phyloP scores from a whole-genome alignment of 2,797 vertebrate species.

The Pristis pectinata region DNA sequence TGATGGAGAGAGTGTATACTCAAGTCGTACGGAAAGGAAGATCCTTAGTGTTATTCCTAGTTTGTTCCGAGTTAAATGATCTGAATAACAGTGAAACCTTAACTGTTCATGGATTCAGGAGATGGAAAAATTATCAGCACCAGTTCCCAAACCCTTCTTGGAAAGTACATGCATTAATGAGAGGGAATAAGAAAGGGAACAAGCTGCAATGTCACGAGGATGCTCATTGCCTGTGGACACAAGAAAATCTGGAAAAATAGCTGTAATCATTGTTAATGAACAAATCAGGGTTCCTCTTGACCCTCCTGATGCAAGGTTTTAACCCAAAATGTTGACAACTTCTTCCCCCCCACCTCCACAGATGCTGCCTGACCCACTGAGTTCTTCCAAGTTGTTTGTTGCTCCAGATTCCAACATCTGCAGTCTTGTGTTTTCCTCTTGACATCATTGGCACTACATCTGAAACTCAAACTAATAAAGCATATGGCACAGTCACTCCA shows the following conservation, averaged over 20 bases:
- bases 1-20: not conserved
- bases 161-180: not conserved
- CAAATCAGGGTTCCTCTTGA: not conserved
- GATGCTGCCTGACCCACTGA: no score
- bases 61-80: not conserved
- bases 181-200: not conserved
- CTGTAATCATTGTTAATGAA: not conserved
- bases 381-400: no score
- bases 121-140: not conserved
- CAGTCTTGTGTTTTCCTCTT: no score
- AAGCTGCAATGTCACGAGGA: not conserved
- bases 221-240: not conserved
- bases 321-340: no score
- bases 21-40: not conserved
- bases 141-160: not conserved
- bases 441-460: not conserved
- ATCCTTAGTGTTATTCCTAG: not conserved
- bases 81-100: not conserved
- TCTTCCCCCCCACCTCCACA: no score
- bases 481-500: not conserved
- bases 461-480: not conserved
- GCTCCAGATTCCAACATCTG: no score
- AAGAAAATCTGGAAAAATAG: not conserved
- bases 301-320: no score
- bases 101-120: not conserved